These are phyloP conservation scores for Cephalopterus ornatus DNA, from an alignment of 2,113 vertebrate genomes.

Conservation along the genomic window DNA sequence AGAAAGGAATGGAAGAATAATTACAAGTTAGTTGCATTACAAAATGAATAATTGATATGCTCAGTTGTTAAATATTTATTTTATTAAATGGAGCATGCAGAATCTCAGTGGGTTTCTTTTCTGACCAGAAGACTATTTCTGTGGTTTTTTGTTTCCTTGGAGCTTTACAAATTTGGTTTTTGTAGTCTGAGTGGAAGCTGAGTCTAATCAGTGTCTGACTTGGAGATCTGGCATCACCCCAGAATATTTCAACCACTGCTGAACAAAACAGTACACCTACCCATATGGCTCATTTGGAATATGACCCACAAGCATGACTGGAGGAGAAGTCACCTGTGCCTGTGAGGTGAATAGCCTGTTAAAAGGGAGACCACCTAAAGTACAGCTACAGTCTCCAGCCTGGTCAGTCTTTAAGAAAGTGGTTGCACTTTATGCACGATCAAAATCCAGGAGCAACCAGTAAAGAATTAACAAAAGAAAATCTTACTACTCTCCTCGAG, in stretches of 20 bases:
- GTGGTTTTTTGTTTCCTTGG: slow-evolving; percentile 1
- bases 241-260: neutral
- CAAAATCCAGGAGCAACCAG: no score
- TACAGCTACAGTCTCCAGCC: neutral
- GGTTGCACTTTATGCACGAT: no score
- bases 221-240: neutral
- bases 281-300: slow-evolving; percentile 6
- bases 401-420: neutral
- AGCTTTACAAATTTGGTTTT: neutral
- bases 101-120: neutral
- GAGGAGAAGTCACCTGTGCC: neutral
- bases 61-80: slow-evolving; percentile 59
- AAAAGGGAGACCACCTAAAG: neutral
- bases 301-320: slow-evolving; percentile 1
- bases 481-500: no score
- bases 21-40: slow-evolving; percentile 5
- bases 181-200: neutral
- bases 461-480: no score
- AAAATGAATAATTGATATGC: slow-evolving; percentile 47
- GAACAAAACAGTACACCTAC: slow-evolving; percentile 43
- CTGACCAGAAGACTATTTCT: neutral
- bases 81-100: slow-evolving; percentile 39
- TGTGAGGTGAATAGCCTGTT: neutral
- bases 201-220: neutral
- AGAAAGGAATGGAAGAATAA: slow-evolving; percentile 13